Conservation (phyloP, 2,113 vertebrate species). For the Lates calcarifer region DNA sequence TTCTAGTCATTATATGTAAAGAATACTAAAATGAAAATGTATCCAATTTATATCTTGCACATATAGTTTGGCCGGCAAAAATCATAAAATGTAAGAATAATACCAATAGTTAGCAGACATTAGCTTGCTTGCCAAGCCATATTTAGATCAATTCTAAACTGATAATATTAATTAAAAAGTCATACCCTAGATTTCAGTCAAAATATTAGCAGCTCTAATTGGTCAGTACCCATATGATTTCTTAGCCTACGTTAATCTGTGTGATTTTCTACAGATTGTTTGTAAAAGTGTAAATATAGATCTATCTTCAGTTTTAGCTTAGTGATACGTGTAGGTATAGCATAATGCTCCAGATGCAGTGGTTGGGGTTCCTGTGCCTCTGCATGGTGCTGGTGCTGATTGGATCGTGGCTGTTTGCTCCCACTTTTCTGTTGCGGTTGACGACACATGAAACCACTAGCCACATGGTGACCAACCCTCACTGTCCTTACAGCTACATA, state of each 20-base stretch:
- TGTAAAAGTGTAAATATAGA: not conserved
- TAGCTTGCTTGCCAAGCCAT: constrained; percentile 1
- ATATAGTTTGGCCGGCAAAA: not conserved
- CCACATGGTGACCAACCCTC: constrained; percentile 94
- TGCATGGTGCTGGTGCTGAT: constrained; percentile 95
- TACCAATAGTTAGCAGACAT: not conserved
- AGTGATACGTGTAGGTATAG: constrained; percentile 11
- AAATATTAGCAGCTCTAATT: constrained; percentile 26
- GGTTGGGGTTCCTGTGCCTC: constrained; percentile 90
- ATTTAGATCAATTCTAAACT: constrained; percentile 3
- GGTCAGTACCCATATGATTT: not conserved
- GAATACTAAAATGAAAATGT: not conserved
- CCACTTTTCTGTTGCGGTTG: constrained; percentile 99
- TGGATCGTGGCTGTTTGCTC: constrained; percentile 99
- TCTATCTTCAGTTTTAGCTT: constrained; percentile 3
- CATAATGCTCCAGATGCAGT: constrained; percentile 21
- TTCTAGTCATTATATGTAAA: not conserved
- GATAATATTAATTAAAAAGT: not conserved
- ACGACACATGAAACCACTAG: constrained; percentile 99
- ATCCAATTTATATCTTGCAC: not conserved
- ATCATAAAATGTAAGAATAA: not conserved
- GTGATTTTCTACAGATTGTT: not conserved
- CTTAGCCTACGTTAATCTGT: not conserved
- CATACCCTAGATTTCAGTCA: not conserved
- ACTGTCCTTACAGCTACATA: constrained; percentile 69